A percentile compares a stretch with the other conserved stretches of the same genome.
Evolutionary conservation across 2,113 vertebrate genomes (phyloP).

Genomic region (Taxidea taxus): DNA sequence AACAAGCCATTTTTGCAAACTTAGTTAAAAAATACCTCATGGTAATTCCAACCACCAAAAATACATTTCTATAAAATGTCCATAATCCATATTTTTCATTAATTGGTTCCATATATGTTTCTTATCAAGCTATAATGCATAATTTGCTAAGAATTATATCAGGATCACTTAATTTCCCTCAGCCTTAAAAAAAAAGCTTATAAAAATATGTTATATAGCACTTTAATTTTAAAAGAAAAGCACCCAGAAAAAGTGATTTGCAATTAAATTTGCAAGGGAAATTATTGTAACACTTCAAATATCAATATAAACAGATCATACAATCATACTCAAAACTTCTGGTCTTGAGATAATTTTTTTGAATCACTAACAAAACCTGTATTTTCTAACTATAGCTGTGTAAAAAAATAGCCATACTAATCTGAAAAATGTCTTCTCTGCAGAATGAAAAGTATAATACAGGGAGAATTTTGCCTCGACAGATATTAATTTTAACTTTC

Average conservation of each 20-base stretch:
- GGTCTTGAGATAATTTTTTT: neutral
- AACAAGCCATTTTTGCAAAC: neutral
- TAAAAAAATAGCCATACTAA: neutral
- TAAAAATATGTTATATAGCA: neutral
- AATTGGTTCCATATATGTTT: neutral
- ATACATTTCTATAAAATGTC: neutral
- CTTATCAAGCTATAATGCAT: neutral
- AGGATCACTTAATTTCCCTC: neutral
- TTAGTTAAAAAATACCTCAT: neutral
- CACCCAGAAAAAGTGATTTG: neutral
- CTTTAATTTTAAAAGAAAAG: neutral
- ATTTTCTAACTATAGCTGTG: neutral
- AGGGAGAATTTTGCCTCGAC: neutral
- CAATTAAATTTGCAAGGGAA: neutral
- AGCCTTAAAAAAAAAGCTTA: neutral
- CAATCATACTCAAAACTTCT: neutral
- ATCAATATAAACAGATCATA: neutral
- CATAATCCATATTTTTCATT: neutral
- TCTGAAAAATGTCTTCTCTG: neutral
- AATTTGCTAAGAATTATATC: slow-evolving; percentile 15
- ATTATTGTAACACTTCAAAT: neutral
- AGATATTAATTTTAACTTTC: neutral
- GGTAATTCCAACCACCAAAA: neutral
- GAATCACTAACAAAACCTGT: neutral
- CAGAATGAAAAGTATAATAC: neutral